Base-by-base conservation (phyloP, 2,113 vertebrate species). In the Carlito syrichta region DNA sequence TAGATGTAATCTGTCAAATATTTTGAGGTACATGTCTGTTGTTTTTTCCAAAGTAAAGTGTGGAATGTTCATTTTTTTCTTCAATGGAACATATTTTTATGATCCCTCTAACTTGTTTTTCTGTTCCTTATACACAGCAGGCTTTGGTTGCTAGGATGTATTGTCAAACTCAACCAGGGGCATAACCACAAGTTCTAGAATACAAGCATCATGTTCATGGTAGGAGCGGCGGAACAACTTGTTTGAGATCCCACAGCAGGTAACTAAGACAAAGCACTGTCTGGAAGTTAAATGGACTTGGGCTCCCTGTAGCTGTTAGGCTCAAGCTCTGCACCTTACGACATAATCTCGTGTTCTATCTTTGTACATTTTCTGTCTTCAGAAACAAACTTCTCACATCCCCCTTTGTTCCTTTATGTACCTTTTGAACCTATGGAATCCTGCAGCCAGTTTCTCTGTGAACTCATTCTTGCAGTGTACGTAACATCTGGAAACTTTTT, bases 401-500 rank as follows among this genome's bases (percentile, higher is more conserved):
- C 19, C 60, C 78, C 52, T 43, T 50, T 43, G 4, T 45, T 52
- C 35, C 45, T 78, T 95, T 83, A 25, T 14, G 30, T 54, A 58
- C 62, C 58, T 45, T 96, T 52, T 78, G 20, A n/a, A 68, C 5
- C 91, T 56, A 8, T 0, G 5, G 56, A 56, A 30, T 87, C 60
- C 94, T 43, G 8, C 1, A 79, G 90, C 40, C 62, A 35, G 52
- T 56, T 92, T 84, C 60, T 89, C 56, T 20, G 8, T 48, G 94
- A 96, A 89, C 63, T 50, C 43, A 12, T 9, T 95, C 71, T 50
- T 79, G 5, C 19, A 32, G 27, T 50, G 1, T 11, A 17, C 83
- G 83, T 89, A n/a, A 93, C 94, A 95, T 96, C 95, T 96, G 97
- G 94, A 97, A 92, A 7, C 58, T 79, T 74, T 97, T 87, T 71